These are phyloP conservation scores for Laticauda colubrina DNA, from an alignment of 2,113 vertebrate genomes.

Conservation along the genomic window DNA sequence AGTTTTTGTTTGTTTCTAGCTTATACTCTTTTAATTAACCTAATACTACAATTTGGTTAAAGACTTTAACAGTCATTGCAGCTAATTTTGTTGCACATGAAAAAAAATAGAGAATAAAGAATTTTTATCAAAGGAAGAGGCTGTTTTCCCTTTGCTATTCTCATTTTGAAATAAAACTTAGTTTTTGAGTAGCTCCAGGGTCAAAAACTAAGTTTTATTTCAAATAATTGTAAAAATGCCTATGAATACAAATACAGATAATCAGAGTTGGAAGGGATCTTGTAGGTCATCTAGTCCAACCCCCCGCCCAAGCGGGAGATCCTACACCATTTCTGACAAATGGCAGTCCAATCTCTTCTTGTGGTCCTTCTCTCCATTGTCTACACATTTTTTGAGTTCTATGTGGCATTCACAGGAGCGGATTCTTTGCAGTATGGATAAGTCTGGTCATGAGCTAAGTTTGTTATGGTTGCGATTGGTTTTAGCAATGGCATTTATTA, in stretches of 20 bases:
- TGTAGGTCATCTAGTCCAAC: too few relatives aligned
- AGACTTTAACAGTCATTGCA: neutral
- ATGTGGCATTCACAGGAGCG: too few relatives aligned
- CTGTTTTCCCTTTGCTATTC: neutral
- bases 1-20: slow-evolving; percentile 3
- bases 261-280: too few relatives aligned
- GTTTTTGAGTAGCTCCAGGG: neutral
- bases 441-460: too few relatives aligned
- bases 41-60: neutral
- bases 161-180: slow-evolving; percentile 14
- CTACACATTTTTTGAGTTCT: too few relatives aligned
- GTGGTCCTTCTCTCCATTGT: too few relatives aligned
- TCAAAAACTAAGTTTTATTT: neutral
- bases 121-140: neutral
- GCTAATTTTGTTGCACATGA: neutral
- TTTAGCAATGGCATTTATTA: too few relatives aligned
- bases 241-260: neutral
- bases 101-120: slow-evolving; percentile 8
- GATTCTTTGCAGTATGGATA: too few relatives aligned
- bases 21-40: neutral
- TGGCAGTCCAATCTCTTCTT: too few relatives aligned
- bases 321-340: too few relatives aligned
- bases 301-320: too few relatives aligned
- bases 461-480: too few relatives aligned
- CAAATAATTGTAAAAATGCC: slow-evolving; percentile 16